Evolutionary conservation across 2,888 invertebrate genomes (phyloP), one percentile per base, ranked within the genome.

Genomic region (Oasisia sp.): DNA sequence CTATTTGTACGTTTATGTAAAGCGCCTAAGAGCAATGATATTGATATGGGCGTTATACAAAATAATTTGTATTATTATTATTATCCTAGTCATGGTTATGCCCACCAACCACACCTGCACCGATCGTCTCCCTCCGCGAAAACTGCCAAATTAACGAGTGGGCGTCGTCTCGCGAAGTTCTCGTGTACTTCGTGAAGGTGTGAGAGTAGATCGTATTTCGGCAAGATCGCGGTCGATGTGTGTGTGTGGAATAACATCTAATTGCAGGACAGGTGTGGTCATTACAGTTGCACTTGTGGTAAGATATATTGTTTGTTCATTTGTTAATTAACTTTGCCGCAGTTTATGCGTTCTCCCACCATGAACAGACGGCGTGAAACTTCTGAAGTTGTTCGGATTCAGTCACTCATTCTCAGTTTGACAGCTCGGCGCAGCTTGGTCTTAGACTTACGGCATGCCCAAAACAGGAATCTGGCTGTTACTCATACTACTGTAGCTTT

Each of bases 131-230:
- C 74, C 74, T 74, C 2, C 27, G 74, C 74, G 14, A 74, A 74
- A 27, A 74, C 27, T 19, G n/a, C 74, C 74, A 74, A n/a, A 74
- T 74, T 74, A 74, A 74, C 74, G 74, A 74, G 74, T 74, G 74
- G 74, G 74, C 74, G 74, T 19, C 74, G 74, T 74, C 74, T 74
- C 74, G 74, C 74, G 74, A 74, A 19, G 74, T 74, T 74, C 74
- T 74, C 74, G 74, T 74, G 74, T 8, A 27, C 74, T 74, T 74
- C 74, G 74, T 74, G 74, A 74, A 74, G 74, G 74, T 74, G 74
- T 74, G 74, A 74, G 74, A 74, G 74, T 74, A 74, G 74, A 74
- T 74, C 74, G 74, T 74, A 74, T 74, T 74, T 74, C 74, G 74
- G 74, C 74, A 74, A 27, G 27, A 27, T 74, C 74, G 14, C 74